Evolutionary conservation across 2,113 vertebrate genomes (phyloP), one percentile per base, ranked within the genome.

Genomic region (Ceuthmochares aereus): DNA sequence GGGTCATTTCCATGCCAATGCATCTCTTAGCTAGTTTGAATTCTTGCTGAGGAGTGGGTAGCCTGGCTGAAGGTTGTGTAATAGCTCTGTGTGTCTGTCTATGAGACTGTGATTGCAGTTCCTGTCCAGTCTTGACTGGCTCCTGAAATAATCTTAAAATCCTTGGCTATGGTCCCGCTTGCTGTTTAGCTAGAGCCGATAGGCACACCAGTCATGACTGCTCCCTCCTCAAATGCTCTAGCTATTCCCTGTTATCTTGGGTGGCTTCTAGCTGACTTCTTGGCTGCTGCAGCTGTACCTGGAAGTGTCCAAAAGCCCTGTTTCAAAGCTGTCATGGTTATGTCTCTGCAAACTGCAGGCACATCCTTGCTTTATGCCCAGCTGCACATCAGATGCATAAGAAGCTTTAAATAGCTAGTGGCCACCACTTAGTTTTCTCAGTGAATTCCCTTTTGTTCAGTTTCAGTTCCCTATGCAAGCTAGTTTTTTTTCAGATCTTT

Each of bases 351-450:
- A 59, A 22, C 64, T 70, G 52, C 77, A 63, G 45, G 40, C 25
- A 6, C 26, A 36, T 18, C 16, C 37, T 3, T 64, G 25, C 51
- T 60, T 10, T 43, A 6, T 60, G 42, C 58, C 68, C 95, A 93
- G 92, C 80, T 96, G 95, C 85, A 54, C 40, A 15, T 82, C 52
- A 47, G 72, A 67, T 32, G 36, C 75, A 26, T 47, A 23, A 26
- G 67, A 62, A 83, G 55, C 72, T 93, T 81, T 88, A 93, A 90
- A 94, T 94, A 95, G 84, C 86, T 59, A 49, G 23, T 74, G 62
- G 54, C 49, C 74, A 29, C 47, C 25, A 1, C 66, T 20, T 54
- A 2, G 26, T 8, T 26, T 34, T 23, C 42, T 5, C 37, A n/a
- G 72, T 7, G 10, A 85, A 14, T 90, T 94, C 76, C 72, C 66